These are phyloP conservation scores for Cliona cf. orientalis DNA, from an alignment of 37 sponge, comb jelly and placozoan genomes.

Conservation along the genomic window DNA sequence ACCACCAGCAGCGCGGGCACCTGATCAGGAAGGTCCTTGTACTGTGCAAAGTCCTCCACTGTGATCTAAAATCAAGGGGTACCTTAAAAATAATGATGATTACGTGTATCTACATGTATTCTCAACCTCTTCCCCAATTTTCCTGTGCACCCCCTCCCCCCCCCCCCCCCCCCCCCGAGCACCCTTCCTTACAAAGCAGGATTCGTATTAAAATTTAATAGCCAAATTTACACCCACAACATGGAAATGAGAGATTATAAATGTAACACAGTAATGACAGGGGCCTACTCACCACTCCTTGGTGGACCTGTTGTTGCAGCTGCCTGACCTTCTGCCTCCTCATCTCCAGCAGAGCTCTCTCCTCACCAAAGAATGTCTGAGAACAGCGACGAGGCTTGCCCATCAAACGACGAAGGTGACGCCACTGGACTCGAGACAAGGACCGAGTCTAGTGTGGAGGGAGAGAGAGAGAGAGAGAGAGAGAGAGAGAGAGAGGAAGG, in stretches of 20 bases:
- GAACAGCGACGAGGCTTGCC: conserved; percentile 94
- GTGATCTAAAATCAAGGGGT: conserved; percentile 49
- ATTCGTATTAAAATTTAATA: too few relatives aligned
- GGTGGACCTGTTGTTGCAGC: conserved; percentile 72
- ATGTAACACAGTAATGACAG: too few relatives aligned
- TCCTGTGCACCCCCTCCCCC: background rate
- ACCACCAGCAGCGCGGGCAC: conserved; percentile 82
- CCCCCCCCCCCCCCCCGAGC: conserved; percentile 58
- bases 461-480: background rate
- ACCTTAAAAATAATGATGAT: too few relatives aligned
- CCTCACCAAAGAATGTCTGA: conserved; percentile 78
- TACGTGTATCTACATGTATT: too few relatives aligned
- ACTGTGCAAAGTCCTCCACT: conserved; percentile 46
- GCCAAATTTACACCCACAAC: too few relatives aligned
- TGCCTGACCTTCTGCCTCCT: conserved; percentile 72
- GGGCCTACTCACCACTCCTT: conserved; percentile 66
- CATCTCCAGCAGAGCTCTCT: conserved; percentile 68
- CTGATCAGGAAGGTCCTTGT: conserved; percentile 85
- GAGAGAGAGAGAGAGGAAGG: too few relatives aligned
- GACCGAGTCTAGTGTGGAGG: conserved; percentile 50
- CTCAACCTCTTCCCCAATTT: background rate
- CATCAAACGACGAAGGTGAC: conserved; percentile 76
- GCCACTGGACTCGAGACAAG: conserved; percentile 80
- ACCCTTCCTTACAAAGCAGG: conserved; percentile 73
- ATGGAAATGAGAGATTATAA: too few relatives aligned